Percentiles rank a stretch among this genome's conserved stretches.
Conservation (phyloP, 2,888 invertebrate genomes). For the Ennomos erosarius region DNA sequence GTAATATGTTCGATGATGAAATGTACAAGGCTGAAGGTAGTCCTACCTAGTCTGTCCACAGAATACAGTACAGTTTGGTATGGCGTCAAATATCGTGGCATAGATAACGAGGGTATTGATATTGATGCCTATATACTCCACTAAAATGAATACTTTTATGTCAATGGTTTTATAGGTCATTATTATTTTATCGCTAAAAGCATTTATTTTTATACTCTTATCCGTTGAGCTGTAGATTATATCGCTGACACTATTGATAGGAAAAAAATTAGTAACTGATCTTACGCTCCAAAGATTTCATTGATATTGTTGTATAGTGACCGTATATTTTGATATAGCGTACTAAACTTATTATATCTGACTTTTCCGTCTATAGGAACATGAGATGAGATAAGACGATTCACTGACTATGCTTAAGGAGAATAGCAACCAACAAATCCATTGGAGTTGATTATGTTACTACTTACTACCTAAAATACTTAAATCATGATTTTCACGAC, state of each 20-base stretch:
- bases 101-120: conserved; percentile 17
- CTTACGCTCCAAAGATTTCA: too few species aligned
- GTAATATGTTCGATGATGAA: conserved; percentile 26
- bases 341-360: too few species aligned
- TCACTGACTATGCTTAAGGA: too few species aligned
- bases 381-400: too few species aligned
- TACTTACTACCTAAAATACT: too few species aligned
- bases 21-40: conserved; percentile 18
- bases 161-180: conserved; percentile 19
- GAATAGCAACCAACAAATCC: too few species aligned
- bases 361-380: too few species aligned
- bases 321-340: too few species aligned
- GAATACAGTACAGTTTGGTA: not conserved
- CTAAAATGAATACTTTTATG: conserved; percentile 25
- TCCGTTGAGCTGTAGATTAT: not conserved
- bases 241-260: not conserved
- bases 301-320: too few species aligned
- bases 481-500: too few species aligned
- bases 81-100: not conserved
- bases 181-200: conserved; percentile 14
- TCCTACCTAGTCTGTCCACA: not conserved
- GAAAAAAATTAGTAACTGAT: too few species aligned
- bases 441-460: too few species aligned
- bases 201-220: conserved; percentile 9
- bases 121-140: conserved; percentile 6